Evolutionary conservation across 2,113 vertebrate genomes (phyloP).

Genomic region (Aegypius monachus): DNA sequence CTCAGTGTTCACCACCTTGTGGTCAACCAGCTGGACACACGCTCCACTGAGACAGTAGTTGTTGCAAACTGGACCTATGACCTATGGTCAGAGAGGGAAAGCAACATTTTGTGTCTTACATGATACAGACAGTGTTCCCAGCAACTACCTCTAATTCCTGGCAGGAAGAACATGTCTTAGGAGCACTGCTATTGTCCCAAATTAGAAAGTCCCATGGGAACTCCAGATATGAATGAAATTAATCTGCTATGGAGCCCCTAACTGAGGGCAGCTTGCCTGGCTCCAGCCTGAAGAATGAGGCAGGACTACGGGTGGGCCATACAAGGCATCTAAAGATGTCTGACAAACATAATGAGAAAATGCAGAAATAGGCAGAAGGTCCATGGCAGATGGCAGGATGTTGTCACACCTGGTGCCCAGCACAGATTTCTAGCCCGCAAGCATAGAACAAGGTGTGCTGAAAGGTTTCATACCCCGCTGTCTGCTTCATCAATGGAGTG

Average conservation of each 20-base stretch:
- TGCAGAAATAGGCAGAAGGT: neutral
- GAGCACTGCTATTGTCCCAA: neutral
- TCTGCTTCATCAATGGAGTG: neutral
- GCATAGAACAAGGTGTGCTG: neutral
- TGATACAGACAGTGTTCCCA: neutral
- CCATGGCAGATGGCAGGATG: neutral
- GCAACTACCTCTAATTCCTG: neutral
- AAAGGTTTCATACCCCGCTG: neutral
- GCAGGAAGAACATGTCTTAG: neutral
- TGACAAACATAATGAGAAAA: neutral
- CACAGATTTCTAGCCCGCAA: neutral
- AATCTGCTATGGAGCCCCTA: neutral
- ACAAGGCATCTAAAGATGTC: neutral
- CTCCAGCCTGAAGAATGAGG: neutral
- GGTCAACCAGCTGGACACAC: neutral
- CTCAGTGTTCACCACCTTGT: neutral
- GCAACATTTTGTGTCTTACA: neutral
- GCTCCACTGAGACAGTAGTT: neutral
- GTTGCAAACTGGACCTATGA: neutral
- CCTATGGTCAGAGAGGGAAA: neutral
- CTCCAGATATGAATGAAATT: neutral
- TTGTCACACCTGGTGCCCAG: neutral
- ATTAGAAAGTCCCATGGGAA: neutral
- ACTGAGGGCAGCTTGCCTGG: neutral
- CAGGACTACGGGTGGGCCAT: neutral